Evolutionary conservation across 2,888 invertebrate genomes (phyloP).

Genomic region (Chrysotoxum bicinctum): DNA sequence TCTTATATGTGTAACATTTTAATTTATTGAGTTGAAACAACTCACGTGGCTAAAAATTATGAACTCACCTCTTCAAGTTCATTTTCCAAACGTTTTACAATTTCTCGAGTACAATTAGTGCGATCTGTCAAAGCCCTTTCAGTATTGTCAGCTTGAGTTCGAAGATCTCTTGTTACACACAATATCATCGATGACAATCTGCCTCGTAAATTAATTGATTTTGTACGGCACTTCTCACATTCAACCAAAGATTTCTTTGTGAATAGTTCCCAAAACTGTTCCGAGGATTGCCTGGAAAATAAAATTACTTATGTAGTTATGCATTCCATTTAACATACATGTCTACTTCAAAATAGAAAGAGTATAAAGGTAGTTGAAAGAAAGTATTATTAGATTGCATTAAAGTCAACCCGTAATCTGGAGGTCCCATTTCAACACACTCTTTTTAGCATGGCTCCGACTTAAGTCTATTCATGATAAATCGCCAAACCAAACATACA

Average conservation of each 20-base stretch:
- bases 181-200: slow-evolving; percentile 88
- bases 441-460: too few relatives aligned
- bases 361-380: too few relatives aligned
- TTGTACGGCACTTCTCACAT: slow-evolving; percentile 89
- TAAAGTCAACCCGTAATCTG: too few relatives aligned
- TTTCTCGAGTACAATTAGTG: slow-evolving; percentile 89
- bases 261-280: slow-evolving; percentile 92
- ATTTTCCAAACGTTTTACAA: slow-evolving; percentile 87
- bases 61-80: slow-evolving; percentile 83
- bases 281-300: slow-evolving; percentile 87
- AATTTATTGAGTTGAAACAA: neutral
- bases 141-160: slow-evolving; percentile 91
- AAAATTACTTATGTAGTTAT: neutral
- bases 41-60: too few relatives aligned
- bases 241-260: slow-evolving; percentile 89
- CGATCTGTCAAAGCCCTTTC: slow-evolving; percentile 89
- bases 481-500: too few relatives aligned
- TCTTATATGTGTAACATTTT: too few relatives aligned
- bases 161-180: slow-evolving; percentile 90
- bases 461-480: too few relatives aligned
- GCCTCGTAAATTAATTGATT: slow-evolving; percentile 85
- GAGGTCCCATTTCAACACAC: too few relatives aligned
- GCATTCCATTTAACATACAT: too few relatives aligned
- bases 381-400: too few relatives aligned
- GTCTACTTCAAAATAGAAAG: too few relatives aligned